Conservation (phyloP, 2,113 vertebrate species). For the Artemisiospiza belli region DNA sequence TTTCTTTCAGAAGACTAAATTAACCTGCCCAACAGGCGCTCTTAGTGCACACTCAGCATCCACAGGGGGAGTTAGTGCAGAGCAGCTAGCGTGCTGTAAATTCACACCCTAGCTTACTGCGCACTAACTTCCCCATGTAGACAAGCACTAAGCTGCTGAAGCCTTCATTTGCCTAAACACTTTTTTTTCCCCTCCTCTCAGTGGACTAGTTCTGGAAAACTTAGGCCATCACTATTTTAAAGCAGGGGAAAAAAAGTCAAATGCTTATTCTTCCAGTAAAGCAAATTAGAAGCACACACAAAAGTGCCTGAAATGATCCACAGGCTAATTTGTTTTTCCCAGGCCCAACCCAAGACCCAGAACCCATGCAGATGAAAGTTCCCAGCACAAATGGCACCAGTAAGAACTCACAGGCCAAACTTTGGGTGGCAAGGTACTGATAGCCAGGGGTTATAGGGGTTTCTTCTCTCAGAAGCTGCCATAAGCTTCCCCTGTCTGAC, state of each 20-base stretch:
- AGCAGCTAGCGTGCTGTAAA: conserved; percentile 63
- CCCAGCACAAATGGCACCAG: neutral
- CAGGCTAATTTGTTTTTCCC: accelerated
- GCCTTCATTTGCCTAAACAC: neutral
- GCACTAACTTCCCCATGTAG: conserved; percentile 71
- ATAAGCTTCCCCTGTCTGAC: neutral
- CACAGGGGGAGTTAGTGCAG: conserved; percentile 68
- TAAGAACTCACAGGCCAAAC: neutral
- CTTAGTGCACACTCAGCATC: conserved; percentile 69
- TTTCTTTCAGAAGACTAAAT: conserved; percentile 1
- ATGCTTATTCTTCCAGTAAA: neutral
- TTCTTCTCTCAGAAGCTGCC: neutral
- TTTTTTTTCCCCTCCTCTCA: neutral
- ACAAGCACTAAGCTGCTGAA: conserved; percentile 63
- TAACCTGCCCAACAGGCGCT: conserved; percentile 29
- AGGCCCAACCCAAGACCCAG: neutral
- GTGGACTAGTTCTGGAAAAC: neutral
- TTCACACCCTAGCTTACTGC: conserved; percentile 67
- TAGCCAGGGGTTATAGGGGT: neutral
- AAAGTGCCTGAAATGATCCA: neutral
- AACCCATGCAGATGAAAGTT: neutral
- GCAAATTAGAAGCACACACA: neutral
- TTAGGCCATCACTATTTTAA: neutral
- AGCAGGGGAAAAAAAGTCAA: neutral
- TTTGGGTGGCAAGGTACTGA: neutral